These are phyloP conservation scores for Ditylenchus dipsaci DNA, from an alignment of 1,140 invertebrate species.

Conservation along the genomic window DNA sequence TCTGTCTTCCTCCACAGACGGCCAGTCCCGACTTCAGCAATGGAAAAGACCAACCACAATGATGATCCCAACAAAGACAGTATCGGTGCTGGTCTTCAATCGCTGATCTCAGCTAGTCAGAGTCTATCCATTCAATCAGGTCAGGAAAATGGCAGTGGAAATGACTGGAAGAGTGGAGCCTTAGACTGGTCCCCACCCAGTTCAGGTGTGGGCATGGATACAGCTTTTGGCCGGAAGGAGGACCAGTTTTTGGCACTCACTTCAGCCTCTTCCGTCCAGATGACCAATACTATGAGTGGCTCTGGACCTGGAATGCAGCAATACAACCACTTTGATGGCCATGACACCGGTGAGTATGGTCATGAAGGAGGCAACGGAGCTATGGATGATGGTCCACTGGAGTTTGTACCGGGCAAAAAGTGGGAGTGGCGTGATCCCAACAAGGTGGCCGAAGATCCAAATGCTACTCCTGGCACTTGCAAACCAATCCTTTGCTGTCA, in stretches of 20 bases:
- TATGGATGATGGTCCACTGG: conserved; percentile 33
- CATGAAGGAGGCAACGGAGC: neutral
- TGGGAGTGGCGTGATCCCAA: conserved; percentile 44
- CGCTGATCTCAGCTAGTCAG: conserved; percentile 20
- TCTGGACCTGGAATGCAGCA: neutral
- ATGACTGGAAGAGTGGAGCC: conserved; percentile 19
- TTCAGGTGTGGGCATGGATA: neutral
- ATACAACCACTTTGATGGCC: conserved; percentile 2
- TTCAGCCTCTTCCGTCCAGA: neutral
- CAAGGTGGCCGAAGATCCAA: conserved; percentile 39
- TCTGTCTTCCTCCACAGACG: conserved; percentile 7
- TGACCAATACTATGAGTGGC: neutral
- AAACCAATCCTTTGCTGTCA: conserved; percentile 23
- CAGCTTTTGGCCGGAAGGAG: neutral
- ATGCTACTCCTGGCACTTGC: conserved; percentile 38
- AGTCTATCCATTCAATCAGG: conserved; percentile 18
- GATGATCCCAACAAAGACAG: conserved; percentile 15
- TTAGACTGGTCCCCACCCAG: conserved; percentile 29
- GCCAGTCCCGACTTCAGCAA: conserved; percentile 29
- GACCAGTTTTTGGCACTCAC: neutral
- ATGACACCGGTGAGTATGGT: neutral
- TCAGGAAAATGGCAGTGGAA: neutral
- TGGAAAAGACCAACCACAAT: conserved; percentile 29
- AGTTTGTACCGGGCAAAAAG: conserved; percentile 44
- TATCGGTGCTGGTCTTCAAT: neutral